phyloP scores from a whole-genome alignment of 2,888 invertebrate species.

The Agelastica alni region DNA sequence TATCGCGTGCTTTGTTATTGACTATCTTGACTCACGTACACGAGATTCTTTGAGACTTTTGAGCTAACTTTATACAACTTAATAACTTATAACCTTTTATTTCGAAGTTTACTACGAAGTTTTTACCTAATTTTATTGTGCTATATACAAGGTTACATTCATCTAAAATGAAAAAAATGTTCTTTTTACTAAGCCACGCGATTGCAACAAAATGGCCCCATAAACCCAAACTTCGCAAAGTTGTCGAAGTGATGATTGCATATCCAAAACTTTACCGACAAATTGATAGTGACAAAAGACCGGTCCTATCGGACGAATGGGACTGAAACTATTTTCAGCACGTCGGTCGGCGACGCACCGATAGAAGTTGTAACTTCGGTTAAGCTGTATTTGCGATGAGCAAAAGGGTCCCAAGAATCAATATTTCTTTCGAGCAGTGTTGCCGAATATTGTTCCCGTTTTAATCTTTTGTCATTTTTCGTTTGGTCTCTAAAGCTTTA shows the following conservation, averaged over 20 bases:
- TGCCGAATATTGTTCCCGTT: constrained; percentile 23
- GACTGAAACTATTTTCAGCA: constrained; percentile 33
- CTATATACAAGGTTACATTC: too few relatives aligned
- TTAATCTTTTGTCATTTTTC: constrained; percentile 1
- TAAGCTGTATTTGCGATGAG: constrained; percentile 41
- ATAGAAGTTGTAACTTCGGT: constrained; percentile 42
- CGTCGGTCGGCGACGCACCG: constrained; percentile 32
- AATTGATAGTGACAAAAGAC: constrained; percentile 7
- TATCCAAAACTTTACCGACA: constrained; percentile 1
- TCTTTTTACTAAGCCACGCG: too few relatives aligned
- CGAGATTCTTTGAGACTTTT: too few relatives aligned
- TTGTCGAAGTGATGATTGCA: background rate
- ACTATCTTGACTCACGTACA: too few relatives aligned
- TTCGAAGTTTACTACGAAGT: too few relatives aligned
- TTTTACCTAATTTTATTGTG: too few relatives aligned
- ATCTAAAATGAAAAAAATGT: too few relatives aligned
- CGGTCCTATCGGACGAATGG: constrained; percentile 6
- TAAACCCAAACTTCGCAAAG: background rate
- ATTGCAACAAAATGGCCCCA: too few relatives aligned
- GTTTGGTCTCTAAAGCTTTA: too few relatives aligned
- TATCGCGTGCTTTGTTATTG: too few relatives aligned
- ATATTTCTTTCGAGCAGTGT: constrained; percentile 50
- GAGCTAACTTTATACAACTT: too few relatives aligned
- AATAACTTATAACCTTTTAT: too few relatives aligned
- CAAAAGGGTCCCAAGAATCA: constrained; percentile 51